Evolutionary conservation across 2,797 vertebrate species (phyloP), one percentile per base, ranked within the genome.

Genomic region (Notolabrus celidotus): DNA sequence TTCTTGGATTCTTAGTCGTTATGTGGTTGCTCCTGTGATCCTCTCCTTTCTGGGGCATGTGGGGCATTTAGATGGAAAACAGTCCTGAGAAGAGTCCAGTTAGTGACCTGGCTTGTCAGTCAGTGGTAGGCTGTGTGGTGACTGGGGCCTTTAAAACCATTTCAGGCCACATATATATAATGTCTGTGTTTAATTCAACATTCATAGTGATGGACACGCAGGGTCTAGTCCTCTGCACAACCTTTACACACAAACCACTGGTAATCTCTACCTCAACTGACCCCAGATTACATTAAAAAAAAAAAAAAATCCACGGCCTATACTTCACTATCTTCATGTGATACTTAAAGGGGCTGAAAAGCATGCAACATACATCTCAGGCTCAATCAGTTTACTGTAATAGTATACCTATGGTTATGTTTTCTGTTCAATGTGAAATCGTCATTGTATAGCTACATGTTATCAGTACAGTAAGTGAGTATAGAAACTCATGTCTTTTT

Each of bases 41-140:
- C 96, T 96, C 95, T 97, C 96, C 95, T 96, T 96, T 96, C 96
- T 97, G 96, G 96, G 96, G 93, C 90, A 96, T 98, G 96, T 97
- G 97, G 96, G 97, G 96, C 96, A 95, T 95, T 91, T 94, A 92
- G 86, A 81, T 73, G 80, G 80, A 87, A 83, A 79, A 80, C 83
- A 88, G 88, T 86, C 80, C 79, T 80, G 82, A 88, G 84, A 89
- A 85, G 80, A 83, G 78, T 88, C 86, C 86, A 85, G 85, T 78
- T 83, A 86, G 83, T 77, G 82, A 87, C 83, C 82, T 84, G 88
- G 81, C 86, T 88, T 86, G 85, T 85, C 86, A 85, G 84, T 89
- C 87, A 91, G 88, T 87, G 86, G 86, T 80, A 85, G 84, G 88
- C 90, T 87, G 89, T 89, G 88, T 91, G 90, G 86, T 87, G 89